phyloP scores from a whole-genome alignment of 2,797 vertebrate species.

The Novumbra hubbsi region DNA sequence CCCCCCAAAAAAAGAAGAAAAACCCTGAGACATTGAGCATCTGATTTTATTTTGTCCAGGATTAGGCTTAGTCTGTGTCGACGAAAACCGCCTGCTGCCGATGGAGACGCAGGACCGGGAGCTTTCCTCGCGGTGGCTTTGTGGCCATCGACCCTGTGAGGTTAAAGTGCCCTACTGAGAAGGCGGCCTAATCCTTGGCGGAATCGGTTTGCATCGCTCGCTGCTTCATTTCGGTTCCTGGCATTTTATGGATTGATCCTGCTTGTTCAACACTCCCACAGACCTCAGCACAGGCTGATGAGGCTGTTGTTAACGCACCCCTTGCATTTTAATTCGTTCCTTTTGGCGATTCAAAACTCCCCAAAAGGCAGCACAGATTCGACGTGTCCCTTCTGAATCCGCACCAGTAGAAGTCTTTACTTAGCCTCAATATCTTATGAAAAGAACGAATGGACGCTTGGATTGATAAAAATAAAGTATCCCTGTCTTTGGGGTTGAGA shows the following conservation, averaged over 20 bases:
- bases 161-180: not conserved
- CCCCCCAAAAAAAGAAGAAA: too few relatives aligned
- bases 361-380: not conserved
- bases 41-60: too few relatives aligned
- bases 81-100: not conserved
- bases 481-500: not conserved
- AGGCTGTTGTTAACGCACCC: constrained; percentile 15
- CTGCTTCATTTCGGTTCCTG: not conserved
- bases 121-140: not conserved
- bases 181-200: not conserved
- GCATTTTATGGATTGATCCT: not conserved
- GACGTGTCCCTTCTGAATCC: not conserved
- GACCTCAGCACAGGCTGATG: constrained; percentile 24
- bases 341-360: constrained; percentile 20
- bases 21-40: too few relatives aligned
- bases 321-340: constrained; percentile 21
- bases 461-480: not conserved
- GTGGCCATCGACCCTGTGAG: not conserved
- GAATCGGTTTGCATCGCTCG: not conserved
- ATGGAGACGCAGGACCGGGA: not conserved
- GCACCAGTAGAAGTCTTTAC: not conserved
- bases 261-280: constrained; percentile 9
- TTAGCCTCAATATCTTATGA: not conserved
- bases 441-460: not conserved
- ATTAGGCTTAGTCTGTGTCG: too few relatives aligned